These are phyloP conservation scores for Xenentodon cancila DNA, from an alignment of 2,797 vertebrate species.

Conservation along the genomic window DNA sequence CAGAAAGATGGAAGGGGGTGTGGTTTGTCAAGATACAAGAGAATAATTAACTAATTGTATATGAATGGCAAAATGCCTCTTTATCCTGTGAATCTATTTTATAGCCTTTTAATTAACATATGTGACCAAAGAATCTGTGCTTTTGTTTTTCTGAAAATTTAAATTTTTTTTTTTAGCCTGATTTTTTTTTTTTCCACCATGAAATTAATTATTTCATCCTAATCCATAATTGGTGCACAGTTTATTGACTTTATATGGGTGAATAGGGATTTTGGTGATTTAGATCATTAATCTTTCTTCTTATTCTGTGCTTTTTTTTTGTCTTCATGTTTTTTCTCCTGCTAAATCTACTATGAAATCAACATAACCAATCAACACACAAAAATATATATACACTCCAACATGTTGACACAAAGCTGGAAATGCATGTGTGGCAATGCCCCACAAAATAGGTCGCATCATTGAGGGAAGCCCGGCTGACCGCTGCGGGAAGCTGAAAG, in stretches of 20 bases:
- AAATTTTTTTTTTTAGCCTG: slow-evolving; percentile 1
- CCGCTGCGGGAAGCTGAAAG: slow-evolving; percentile 98
- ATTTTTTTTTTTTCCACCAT: slow-evolving; percentile 11
- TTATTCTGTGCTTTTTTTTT: slow-evolving; percentile 51
- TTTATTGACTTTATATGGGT: slow-evolving; percentile 27
- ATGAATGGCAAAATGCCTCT: slow-evolving; percentile 10
- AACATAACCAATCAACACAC: slow-evolving; percentile 56
- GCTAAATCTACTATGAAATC: slow-evolving; percentile 33
- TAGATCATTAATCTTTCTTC: slow-evolving; percentile 89
- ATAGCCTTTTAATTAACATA: slow-evolving; percentile 39
- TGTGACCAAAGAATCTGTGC: slow-evolving; percentile 11
- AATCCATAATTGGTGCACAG: slow-evolving; percentile 3
- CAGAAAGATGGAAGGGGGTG: slow-evolving; percentile 16
- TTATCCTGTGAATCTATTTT: slow-evolving; percentile 31
- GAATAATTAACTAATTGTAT: slow-evolving; percentile 24
- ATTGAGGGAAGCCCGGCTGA: slow-evolving; percentile 99
- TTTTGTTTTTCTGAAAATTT: not conserved
- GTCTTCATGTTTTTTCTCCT: slow-evolving; percentile 51
- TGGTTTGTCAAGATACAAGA: not conserved
- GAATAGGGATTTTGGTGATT: slow-evolving; percentile 77
- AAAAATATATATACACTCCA: slow-evolving; percentile 38
- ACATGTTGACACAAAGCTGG: slow-evolving; percentile 87
- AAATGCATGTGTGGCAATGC: slow-evolving; percentile 99
- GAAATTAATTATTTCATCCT: slow-evolving; percentile 13
- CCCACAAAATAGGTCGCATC: slow-evolving; percentile 99